phyloP scores from a whole-genome alignment of 2,113 vertebrate species.

The Marcusenius ussheri region DNA sequence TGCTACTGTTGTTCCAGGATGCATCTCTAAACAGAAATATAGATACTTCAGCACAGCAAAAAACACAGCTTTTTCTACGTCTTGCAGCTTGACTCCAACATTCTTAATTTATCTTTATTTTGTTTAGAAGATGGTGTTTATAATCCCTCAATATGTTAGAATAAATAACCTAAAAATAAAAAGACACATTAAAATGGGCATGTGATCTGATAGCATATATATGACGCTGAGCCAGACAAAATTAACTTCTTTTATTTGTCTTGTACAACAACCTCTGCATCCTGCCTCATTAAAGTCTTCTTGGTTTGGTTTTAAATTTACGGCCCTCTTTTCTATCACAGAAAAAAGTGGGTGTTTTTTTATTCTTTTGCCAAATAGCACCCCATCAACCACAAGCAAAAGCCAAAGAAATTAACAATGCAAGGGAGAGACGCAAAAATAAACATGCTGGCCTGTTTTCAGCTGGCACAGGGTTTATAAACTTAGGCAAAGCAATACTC shows the following conservation, averaged over 20 bases:
- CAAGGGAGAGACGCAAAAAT: conserved; percentile 36
- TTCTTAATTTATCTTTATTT: background rate
- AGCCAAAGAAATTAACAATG: conserved; percentile 48
- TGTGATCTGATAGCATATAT: conserved; percentile 17
- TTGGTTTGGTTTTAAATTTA: conserved; percentile 25
- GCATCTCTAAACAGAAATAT: background rate
- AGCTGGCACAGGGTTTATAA: conserved; percentile 2
- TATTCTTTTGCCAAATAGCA: conserved; percentile 33
- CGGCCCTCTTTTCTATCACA: conserved; percentile 28
- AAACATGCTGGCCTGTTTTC: conserved; percentile 25
- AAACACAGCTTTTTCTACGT: background rate
- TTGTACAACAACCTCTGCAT: conserved; percentile 28
- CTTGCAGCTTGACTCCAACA: background rate
- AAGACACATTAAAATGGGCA: conserved; percentile 21
- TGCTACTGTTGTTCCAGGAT: background rate
- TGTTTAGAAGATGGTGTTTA: background rate
- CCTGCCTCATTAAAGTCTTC: conserved; percentile 33
- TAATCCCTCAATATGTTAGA: background rate
- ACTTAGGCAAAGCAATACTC: background rate
- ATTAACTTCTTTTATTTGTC: conserved; percentile 19
- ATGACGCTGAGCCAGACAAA: conserved; percentile 11
- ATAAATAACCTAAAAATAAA: background rate
- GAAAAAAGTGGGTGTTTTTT: conserved; percentile 16
- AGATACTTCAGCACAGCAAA: background rate
- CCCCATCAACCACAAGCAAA: conserved; percentile 40